Evolutionary conservation across 2,113 vertebrate species (phyloP).

Genomic region (Monopterus albus): DNA sequence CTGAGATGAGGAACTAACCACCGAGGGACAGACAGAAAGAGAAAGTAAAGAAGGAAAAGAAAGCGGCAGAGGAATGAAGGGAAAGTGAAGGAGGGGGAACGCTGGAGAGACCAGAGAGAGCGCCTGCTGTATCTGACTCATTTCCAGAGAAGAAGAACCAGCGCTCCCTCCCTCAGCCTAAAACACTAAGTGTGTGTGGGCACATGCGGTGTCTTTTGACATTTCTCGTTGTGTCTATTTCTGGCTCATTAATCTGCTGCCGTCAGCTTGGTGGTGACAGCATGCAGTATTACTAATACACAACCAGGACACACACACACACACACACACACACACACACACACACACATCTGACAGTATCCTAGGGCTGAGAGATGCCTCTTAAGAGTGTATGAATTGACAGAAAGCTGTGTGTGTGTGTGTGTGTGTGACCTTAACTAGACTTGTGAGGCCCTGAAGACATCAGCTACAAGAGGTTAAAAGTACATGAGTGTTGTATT

Average conservation of each 20-base stretch:
- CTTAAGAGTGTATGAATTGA: conserved; percentile 35
- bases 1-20: too few relatives aligned
- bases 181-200: not conserved
- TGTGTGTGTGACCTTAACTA: not conserved
- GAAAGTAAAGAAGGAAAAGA: too few relatives aligned
- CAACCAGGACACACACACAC: not conserved
- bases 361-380: conserved; percentile 40
- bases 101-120: not conserved
- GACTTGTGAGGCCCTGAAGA: too few relatives aligned
- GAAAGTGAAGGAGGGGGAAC: too few relatives aligned
- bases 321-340: conserved; percentile 18
- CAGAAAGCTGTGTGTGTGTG: conserved; percentile 16
- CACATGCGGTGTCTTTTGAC: not conserved
- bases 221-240: conserved; percentile 20
- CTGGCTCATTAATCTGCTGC: conserved; percentile 54
- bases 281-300: not conserved
- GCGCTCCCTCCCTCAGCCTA: not conserved
- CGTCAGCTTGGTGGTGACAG: conserved; percentile 22
- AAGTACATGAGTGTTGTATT: too few relatives aligned
- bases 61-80: too few relatives aligned
- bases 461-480: too few relatives aligned
- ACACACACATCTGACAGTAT: conserved; percentile 18
- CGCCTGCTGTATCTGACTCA: not conserved
- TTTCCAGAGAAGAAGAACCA: conserved; percentile 5
- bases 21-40: not conserved